These are phyloP conservation scores for Atractosteus spatula DNA, from an alignment of 2,113 vertebrate genomes.

Conservation along the genomic window DNA sequence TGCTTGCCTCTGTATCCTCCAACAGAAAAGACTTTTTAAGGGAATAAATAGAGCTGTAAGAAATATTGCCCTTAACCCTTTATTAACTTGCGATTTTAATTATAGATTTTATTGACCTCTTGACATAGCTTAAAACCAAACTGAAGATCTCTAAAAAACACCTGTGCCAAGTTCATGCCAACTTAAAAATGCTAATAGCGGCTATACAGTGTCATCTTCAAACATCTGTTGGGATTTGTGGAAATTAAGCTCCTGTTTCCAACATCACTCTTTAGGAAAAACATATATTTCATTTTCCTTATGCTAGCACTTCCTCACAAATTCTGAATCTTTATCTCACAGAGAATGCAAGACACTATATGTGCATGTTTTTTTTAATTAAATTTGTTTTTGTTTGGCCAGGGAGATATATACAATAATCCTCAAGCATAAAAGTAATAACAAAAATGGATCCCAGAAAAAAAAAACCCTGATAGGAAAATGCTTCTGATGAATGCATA, in stretches of 20 bases:
- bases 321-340: no score
- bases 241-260: conserved; percentile 40
- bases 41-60: conserved; percentile 76
- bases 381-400: no score
- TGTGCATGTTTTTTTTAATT: no score
- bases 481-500: no score
- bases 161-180: conserved; percentile 63
- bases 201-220: conserved; percentile 67
- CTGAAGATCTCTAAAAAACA: conserved; percentile 54
- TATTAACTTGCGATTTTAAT: conserved; percentile 76
- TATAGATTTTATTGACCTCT: conserved; percentile 72
- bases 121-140: conserved; percentile 63
- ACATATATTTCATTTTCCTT: no score
- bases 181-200: conserved; percentile 28
- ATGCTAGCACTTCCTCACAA: no score
- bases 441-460: no score
- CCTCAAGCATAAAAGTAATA: no score
- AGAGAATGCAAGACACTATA: no score
- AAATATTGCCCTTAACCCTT: conserved; percentile 69
- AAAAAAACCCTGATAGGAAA: no score
- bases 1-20: conserved; percentile 79
- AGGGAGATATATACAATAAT: no score
- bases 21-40: conserved; percentile 58
- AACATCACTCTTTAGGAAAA: no score
- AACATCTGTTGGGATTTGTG: conserved; percentile 59